Evolutionary conservation across 2,888 invertebrate species (phyloP).

Genomic region (Mycalesis mineus): DNA sequence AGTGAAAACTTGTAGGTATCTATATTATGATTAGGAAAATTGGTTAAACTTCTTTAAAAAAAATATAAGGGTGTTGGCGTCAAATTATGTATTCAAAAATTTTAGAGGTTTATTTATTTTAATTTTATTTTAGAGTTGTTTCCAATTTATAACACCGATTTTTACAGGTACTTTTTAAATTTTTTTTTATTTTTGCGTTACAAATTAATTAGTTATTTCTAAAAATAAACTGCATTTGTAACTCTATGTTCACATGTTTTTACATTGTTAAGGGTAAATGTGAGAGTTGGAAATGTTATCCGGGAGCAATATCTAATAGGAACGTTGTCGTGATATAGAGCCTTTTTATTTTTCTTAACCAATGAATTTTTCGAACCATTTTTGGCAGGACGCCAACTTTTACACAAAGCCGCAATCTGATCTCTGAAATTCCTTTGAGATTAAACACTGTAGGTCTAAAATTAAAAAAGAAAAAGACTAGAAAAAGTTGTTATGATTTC

Average conservation of each 20-base stretch:
- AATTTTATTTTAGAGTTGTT: no score
- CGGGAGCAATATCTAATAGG: not conserved
- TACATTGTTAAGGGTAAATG: not conserved
- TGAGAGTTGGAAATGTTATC: not conserved
- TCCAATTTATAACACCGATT: no score
- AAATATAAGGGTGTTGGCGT: no score
- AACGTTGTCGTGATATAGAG: not conserved
- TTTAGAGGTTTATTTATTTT: no score
- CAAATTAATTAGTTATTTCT: no score
- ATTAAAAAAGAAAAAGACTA: conserved; percentile 2
- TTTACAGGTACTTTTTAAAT: no score
- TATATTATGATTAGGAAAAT: no score
- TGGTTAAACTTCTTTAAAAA: no score
- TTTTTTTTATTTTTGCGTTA: no score
- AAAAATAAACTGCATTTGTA: not conserved
- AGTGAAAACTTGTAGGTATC: no score
- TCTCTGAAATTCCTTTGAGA: conserved; percentile 15
- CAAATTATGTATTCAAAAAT: no score
- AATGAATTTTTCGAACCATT: conserved; percentile 13
- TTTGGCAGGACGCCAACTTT: conserved; percentile 8
- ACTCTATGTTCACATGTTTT: not conserved
- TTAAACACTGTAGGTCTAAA: conserved; percentile 13
- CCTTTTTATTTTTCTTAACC: conserved; percentile 12
- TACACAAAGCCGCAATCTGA: conserved; percentile 16
- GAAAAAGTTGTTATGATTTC: not conserved